phyloP scores from a whole-genome alignment of 2,113 vertebrate genomes.

The Laterallus jamaicensis region DNA sequence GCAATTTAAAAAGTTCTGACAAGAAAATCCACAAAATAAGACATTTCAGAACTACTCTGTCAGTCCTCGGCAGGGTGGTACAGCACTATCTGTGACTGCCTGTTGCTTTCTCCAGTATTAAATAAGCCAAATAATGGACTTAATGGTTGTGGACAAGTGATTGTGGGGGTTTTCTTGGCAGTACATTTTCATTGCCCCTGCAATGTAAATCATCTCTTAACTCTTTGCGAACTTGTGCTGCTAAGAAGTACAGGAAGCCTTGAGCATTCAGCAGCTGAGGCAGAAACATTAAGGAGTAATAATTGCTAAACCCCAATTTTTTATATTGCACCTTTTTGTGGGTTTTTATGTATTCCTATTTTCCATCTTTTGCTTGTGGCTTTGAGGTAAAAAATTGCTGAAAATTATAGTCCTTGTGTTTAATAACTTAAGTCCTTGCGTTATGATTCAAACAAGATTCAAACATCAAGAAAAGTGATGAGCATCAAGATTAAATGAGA shows the following conservation, averaged over 20 bases:
- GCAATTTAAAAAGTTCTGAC: background rate
- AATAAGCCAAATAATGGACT: background rate
- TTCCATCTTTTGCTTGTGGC: background rate
- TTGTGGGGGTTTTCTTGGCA: background rate
- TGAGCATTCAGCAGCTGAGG: background rate
- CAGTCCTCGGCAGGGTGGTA: background rate
- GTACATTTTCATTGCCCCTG: background rate
- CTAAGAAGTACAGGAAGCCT: background rate
- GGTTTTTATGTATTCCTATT: background rate
- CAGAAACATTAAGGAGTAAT: background rate
- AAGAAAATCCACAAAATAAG: background rate
- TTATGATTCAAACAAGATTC: background rate
- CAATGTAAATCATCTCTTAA: background rate
- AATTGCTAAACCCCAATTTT: background rate
- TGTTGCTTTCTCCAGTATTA: background rate
- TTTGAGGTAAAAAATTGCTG: background rate
- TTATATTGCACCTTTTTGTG: background rate
- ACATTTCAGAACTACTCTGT: background rate
- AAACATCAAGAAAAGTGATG: background rate
- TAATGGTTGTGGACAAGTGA: background rate
- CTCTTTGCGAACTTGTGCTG: background rate
- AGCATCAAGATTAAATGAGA: background rate
- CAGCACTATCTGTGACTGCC: background rate
- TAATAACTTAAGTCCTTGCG: background rate
- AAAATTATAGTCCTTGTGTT: background rate